phyloP scores from a whole-genome alignment of 2,888 invertebrate genomes.

The Apodemia mormo region DNA sequence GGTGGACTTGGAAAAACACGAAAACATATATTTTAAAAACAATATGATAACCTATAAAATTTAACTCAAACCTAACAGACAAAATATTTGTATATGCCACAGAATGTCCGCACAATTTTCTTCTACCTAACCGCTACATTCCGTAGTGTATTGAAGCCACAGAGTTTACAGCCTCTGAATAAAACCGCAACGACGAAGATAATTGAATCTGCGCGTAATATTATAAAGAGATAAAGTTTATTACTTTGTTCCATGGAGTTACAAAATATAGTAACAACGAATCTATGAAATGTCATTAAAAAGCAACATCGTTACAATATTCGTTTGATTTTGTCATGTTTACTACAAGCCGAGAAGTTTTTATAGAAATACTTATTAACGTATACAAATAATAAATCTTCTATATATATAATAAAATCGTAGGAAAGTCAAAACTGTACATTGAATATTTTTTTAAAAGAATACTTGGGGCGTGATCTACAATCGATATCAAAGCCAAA shows the following conservation, averaged over 20 bases:
- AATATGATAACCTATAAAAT: not conserved
- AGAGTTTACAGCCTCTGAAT: constrained; percentile 5
- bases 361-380: no score
- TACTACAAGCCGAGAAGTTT: no score
- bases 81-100: not conserved
- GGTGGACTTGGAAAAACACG: no score
- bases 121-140: not conserved
- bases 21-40: not conserved
- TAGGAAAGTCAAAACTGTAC: no score
- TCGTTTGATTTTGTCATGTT: not conserved
- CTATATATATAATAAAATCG: no score
- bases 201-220: constrained; percentile 7
- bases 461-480: no score
- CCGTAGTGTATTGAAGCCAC: not conserved
- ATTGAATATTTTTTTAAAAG: no score
- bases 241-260: not conserved
- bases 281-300: not conserved
- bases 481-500: no score
- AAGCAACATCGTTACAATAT: not conserved
- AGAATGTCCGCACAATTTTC: not conserved
- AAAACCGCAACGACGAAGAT: constrained; percentile 1
- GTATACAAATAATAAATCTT: no score
- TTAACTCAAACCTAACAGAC: constrained; percentile 14
- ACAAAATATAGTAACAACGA: not conserved
- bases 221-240: constrained; percentile 8